phyloP scores from a whole-genome alignment of 1,140 invertebrate species.

The Bombus impatiens region DNA sequence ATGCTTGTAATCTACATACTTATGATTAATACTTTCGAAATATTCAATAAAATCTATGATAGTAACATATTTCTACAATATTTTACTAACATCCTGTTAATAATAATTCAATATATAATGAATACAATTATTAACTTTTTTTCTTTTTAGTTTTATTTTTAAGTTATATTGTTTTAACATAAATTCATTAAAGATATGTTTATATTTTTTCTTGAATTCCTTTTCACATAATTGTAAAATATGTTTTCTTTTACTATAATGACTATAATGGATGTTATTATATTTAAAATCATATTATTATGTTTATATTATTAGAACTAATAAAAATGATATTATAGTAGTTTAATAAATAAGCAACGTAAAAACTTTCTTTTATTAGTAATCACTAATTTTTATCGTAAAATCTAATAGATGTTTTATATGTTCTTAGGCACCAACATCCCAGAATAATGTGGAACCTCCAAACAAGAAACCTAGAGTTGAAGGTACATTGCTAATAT shows the following conservation, averaged over 20 bases:
- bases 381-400: background rate
- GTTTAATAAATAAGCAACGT: background rate
- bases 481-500: slow-evolving; percentile 80
- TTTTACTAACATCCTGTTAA: background rate
- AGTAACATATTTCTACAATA: background rate
- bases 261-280: background rate
- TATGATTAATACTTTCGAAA: background rate
- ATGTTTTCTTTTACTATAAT: background rate
- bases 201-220: background rate
- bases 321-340: background rate
- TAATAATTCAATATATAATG: background rate
- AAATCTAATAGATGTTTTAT: background rate
- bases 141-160: background rate
- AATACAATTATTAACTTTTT: slow-evolving; percentile 16
- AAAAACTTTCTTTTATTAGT: background rate
- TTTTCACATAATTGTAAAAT: background rate
- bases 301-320: background rate
- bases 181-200: background rate
- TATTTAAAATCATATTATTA: background rate
- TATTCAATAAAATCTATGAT: background rate
- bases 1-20: slow-evolving; percentile 38
- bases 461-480: slow-evolving; percentile 75
- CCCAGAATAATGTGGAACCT: slow-evolving; percentile 73
- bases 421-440: slow-evolving; percentile 65
- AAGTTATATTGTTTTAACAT: background rate